Percentiles rank a stretch among this genome's conserved stretches.
phyloP scores from a whole-genome alignment of 2,888 invertebrate species.

The Pseudococcus jackbeardsleyi region DNA sequence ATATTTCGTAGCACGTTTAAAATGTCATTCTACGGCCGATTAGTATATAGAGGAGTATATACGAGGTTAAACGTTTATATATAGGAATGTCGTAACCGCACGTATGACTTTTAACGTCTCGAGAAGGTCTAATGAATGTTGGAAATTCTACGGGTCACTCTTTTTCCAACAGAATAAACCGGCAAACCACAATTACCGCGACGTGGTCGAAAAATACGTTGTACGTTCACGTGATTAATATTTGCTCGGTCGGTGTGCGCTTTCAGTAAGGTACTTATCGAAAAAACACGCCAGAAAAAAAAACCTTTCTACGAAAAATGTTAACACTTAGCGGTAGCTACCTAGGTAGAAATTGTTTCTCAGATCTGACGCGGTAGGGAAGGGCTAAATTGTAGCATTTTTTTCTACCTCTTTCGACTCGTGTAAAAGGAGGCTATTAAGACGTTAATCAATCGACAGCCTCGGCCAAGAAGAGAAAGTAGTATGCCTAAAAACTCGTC shows the following conservation, averaged over 20 bases:
- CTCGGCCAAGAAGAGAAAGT: neutral
- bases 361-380: neutral
- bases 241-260: neutral
- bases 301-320: neutral
- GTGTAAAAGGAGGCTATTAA: neutral
- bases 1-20: conserved; percentile 35
- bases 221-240: conserved; percentile 51
- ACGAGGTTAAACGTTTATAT: conserved; percentile 37
- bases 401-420: neutral
- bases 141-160: conserved; percentile 45
- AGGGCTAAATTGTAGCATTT: neutral
- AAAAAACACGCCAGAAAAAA: neutral
- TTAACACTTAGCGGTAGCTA: neutral
- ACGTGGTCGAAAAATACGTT: conserved; percentile 51
- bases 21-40: conserved; percentile 32
- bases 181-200: conserved; percentile 54
- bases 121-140: conserved; percentile 52
- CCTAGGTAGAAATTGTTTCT: neutral
- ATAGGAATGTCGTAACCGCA: conserved; percentile 50
- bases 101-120: conserved; percentile 55
- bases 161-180: conserved; percentile 54
- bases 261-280: neutral
- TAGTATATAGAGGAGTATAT: conserved; percentile 11
- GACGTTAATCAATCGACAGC: conserved; percentile 24
- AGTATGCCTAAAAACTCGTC: neutral